These are phyloP conservation scores for Panorpa germanica DNA, from an alignment of 2,888 invertebrate genomes.

Conservation along the genomic window DNA sequence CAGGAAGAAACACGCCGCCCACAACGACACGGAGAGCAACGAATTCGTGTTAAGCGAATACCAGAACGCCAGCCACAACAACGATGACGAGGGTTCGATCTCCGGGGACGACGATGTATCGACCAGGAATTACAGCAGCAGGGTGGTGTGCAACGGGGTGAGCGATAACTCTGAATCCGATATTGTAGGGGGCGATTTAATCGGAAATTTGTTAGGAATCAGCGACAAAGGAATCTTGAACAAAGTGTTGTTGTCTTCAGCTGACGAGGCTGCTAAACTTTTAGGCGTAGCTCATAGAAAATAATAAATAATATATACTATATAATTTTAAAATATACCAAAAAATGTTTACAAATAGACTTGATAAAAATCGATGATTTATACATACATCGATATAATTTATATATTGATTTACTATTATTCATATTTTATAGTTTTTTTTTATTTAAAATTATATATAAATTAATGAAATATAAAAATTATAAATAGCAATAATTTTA, in stretches of 20 bases:
- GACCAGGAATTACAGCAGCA: constrained; percentile 19
- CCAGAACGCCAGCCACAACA: constrained; percentile 24
- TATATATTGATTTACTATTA: no score
- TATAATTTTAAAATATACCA: no score
- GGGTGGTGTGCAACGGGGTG: constrained; percentile 25
- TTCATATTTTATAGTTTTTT: no score
- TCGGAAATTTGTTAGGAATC: constrained; percentile 77
- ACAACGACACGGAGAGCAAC: no score
- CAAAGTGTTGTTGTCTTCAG: constrained; percentile 58
- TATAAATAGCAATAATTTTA: no score
- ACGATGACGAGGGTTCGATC: constrained; percentile 25
- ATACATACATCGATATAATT: no score
- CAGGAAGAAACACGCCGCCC: constrained; percentile 67
- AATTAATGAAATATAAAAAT: no score
- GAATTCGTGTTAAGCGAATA: constrained; percentile 1
- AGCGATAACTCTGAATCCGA: constrained; percentile 23
- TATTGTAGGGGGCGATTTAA: constrained; percentile 50
- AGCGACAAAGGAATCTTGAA: constrained; percentile 73
- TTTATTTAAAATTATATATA: no score
- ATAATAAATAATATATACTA: no score
- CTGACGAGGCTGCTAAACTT: constrained; percentile 73
- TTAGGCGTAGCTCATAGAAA: constrained; percentile 73
- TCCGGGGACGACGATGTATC: constrained; percentile 14
- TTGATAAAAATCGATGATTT: no score
- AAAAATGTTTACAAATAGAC: no score